phyloP scores from a whole-genome alignment of 2,888 invertebrate species.

The Drosophila engyochracea region DNA sequence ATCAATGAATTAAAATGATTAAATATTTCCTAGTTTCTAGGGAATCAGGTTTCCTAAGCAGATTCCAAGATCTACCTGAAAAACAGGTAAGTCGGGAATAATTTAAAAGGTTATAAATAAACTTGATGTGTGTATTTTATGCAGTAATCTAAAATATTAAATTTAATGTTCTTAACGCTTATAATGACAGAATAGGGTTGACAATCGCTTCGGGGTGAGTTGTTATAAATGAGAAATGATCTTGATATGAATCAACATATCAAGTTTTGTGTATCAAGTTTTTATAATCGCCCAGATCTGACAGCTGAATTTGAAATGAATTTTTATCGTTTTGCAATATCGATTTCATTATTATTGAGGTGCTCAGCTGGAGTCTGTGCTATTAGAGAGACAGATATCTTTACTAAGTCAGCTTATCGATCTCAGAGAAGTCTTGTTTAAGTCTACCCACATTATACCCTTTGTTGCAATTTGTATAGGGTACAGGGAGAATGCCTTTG shows the following conservation, averaged over 20 bases:
- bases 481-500: slow-evolving; percentile 40
- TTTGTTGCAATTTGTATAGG: background rate
- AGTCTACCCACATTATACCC: background rate
- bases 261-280: background rate
- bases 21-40: background rate
- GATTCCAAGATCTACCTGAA: too few relatives aligned
- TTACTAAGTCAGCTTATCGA: background rate
- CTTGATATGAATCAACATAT: background rate
- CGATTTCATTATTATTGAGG: too few relatives aligned
- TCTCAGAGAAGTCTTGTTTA: background rate
- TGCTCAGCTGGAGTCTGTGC: too few relatives aligned
- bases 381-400: background rate
- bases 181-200: background rate
- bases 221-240: background rate
- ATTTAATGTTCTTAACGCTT: background rate
- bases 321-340: background rate
- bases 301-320: background rate
- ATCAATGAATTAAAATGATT: background rate
- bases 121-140: too few relatives aligned
- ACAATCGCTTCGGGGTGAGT: background rate
- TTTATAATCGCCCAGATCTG: background rate
- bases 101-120: too few relatives aligned
- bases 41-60: too few relatives aligned
- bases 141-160: background rate
- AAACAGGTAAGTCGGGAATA: too few relatives aligned